phyloP scores from a whole-genome alignment of 2,797 vertebrate genomes.

The Gadopsis marmoratus region DNA sequence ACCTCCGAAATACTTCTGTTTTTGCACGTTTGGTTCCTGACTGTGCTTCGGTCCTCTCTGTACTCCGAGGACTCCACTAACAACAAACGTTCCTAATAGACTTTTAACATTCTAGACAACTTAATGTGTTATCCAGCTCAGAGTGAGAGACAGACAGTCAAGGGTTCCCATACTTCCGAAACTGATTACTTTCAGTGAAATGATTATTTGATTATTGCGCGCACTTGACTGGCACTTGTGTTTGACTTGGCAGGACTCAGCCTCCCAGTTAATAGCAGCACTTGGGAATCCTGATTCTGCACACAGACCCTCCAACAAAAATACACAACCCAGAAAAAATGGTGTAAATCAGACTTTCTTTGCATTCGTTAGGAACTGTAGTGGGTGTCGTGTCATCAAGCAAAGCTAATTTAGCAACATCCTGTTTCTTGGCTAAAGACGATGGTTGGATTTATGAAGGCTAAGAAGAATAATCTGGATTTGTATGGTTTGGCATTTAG shows the following conservation, averaged over 20 bases:
- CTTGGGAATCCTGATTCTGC: conserved; percentile 56
- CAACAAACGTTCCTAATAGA: neutral
- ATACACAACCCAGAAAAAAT: conserved; percentile 62
- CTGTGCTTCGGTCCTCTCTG: conserved; percentile 14
- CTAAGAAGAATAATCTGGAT: conserved; percentile 42
- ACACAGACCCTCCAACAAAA: conserved; percentile 64
- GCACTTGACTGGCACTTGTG: conserved; percentile 58
- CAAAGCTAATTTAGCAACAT: conserved; percentile 11
- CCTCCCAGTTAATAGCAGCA: conserved; percentile 65
- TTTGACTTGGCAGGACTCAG: conserved; percentile 73
- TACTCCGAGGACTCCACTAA: conserved; percentile 23
- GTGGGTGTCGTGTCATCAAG: conserved; percentile 23
- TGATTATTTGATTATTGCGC: conserved; percentile 67
- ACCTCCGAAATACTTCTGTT: conserved; percentile 11
- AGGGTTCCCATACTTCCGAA: conserved; percentile 38
- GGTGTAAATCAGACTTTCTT: conserved; percentile 44
- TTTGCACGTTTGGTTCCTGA: conserved; percentile 6
- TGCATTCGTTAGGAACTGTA: conserved; percentile 30
- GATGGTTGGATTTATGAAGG: conserved; percentile 16
- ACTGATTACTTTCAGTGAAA: conserved; percentile 51
- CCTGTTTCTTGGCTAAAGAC: conserved; percentile 57
- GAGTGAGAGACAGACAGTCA: conserved; percentile 26
- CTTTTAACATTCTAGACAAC: too few relatives aligned
- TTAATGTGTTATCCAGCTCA: conserved; percentile 28
- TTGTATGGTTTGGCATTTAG: conserved; percentile 57